A percentile compares a stretch with the other conserved stretches of the same genome.
phyloP scores from a whole-genome alignment of 2,888 invertebrate species.

The Stenoptilia bipunctidactyla region DNA sequence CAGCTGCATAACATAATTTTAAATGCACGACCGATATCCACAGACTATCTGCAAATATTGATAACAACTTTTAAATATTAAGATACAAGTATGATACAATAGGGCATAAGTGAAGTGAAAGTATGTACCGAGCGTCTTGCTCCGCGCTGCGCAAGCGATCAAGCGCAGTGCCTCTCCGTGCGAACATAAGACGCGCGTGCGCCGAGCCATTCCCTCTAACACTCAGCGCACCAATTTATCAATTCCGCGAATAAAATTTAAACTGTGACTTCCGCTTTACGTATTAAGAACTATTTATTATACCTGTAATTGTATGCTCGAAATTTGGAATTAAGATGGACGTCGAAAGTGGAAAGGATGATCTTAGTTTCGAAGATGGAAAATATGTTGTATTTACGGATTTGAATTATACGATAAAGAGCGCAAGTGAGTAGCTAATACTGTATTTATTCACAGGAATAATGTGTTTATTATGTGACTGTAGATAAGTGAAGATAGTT shows the following conservation, averaged over 20 bases:
- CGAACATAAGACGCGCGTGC: slow-evolving; percentile 2
- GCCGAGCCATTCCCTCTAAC: slow-evolving; percentile 10
- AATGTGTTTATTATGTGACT: too few species aligned
- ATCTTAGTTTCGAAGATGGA: slow-evolving; percentile 41
- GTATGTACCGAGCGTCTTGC: too few species aligned
- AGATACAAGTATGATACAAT: too few species aligned
- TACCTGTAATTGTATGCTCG: too few species aligned
- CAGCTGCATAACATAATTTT: too few species aligned
- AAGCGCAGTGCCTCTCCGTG: neutral
- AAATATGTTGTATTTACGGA: slow-evolving; percentile 37
- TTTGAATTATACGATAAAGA: slow-evolving; percentile 15
- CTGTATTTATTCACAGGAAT: too few species aligned
- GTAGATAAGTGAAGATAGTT: too few species aligned
- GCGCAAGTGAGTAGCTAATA: neutral
- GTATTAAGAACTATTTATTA: too few species aligned
- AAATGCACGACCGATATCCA: too few species aligned
- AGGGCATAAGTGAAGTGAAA: too few species aligned
- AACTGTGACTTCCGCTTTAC: slow-evolving; percentile 24
- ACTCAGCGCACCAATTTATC: slow-evolving; percentile 29
- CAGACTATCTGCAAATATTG: too few species aligned
- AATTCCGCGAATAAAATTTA: slow-evolving; percentile 29
- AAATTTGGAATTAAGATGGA: slow-evolving; percentile 46
- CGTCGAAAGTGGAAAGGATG: slow-evolving; percentile 39
- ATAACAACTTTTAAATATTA: too few species aligned
- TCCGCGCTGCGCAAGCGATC: neutral